Conservation (phyloP, 2,888 invertebrate genomes). For the Himalopsyche anomala region DNA sequence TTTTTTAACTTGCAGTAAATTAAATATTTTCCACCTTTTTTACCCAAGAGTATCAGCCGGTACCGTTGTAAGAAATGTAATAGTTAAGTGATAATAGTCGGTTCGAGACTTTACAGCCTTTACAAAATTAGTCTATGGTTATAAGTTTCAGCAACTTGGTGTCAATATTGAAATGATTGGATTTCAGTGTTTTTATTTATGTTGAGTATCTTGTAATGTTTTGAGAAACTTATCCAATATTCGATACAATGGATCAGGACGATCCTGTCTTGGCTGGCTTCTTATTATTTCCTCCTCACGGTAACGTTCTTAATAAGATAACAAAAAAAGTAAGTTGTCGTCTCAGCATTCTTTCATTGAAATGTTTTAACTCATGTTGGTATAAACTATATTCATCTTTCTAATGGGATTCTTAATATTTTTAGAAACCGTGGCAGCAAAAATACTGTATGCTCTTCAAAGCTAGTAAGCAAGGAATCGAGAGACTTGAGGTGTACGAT, state of each 20-base stretch:
- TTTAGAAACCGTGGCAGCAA: constrained; percentile 91
- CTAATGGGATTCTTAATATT: constrained; percentile 65
- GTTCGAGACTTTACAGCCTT: too few relatives aligned
- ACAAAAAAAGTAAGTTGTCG: constrained; percentile 80
- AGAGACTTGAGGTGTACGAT: constrained; percentile 90
- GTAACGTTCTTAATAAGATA: constrained; percentile 85
- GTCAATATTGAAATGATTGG: constrained; percentile 36
- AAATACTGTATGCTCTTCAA: constrained; percentile 87
- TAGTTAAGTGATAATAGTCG: too few relatives aligned
- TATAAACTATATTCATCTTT: constrained; percentile 48
- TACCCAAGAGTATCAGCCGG: too few relatives aligned
- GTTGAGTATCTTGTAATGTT: background rate
- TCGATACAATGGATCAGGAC: constrained; percentile 81
- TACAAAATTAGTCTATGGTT: background rate
- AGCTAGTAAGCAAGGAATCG: constrained; percentile 90
- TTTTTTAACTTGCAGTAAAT: too few relatives aligned
- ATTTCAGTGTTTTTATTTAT: background rate
- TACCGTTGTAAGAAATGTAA: too few relatives aligned
- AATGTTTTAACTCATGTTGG: background rate
- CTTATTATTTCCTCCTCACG: constrained; percentile 86
- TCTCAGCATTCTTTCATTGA: constrained; percentile 8
- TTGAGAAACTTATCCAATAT: background rate
- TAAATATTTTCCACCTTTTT: too few relatives aligned
- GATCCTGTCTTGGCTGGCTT: constrained; percentile 86
- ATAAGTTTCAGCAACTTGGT: constrained; percentile 12